Evolutionary conservation across 2,888 invertebrate genomes (phyloP).

Genomic region (Octonoba sinensis): DNA sequence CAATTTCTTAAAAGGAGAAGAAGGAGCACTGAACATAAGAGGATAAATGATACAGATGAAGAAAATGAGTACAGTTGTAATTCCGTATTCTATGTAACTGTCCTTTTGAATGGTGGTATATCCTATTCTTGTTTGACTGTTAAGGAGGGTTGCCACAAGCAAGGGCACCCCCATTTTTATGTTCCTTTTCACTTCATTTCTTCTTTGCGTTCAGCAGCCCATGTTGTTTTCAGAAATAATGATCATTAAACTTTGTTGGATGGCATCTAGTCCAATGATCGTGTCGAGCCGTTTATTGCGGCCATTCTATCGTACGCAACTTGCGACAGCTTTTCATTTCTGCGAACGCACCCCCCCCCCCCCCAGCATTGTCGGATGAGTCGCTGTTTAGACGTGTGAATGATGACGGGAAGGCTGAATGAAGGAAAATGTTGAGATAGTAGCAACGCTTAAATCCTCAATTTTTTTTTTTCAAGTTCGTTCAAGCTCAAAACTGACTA

Average conservation of each 20-base stretch:
- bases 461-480: too few relatives aligned
- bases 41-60: neutral
- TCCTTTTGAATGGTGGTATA: constrained; percentile 54
- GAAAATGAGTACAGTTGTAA: constrained; percentile 48
- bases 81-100: constrained; percentile 58
- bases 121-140: constrained; percentile 44
- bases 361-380: too few relatives aligned
- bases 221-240: constrained; percentile 40
- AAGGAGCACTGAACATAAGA: constrained; percentile 18
- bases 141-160: constrained; percentile 37
- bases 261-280: constrained; percentile 49
- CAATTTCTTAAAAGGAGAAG: too few relatives aligned
- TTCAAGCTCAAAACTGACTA: too few relatives aligned
- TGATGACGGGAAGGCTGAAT: too few relatives aligned
- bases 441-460: too few relatives aligned
- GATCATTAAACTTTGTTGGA: constrained; percentile 41
- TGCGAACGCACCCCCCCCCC: too few relatives aligned
- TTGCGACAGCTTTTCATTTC: too few relatives aligned
- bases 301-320: neutral
- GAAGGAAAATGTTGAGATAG: too few relatives aligned
- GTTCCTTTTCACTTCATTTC: constrained; percentile 18
- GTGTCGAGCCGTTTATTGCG: constrained; percentile 37
- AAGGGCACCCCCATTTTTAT: constrained; percentile 11
- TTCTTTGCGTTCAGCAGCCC: constrained; percentile 36
- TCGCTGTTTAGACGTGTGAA: too few relatives aligned